A percentile compares a stretch with the other conserved stretches of the same genome.
phyloP scores from a whole-genome alignment of 2,113 vertebrate species.

The Steatornis caripensis region DNA sequence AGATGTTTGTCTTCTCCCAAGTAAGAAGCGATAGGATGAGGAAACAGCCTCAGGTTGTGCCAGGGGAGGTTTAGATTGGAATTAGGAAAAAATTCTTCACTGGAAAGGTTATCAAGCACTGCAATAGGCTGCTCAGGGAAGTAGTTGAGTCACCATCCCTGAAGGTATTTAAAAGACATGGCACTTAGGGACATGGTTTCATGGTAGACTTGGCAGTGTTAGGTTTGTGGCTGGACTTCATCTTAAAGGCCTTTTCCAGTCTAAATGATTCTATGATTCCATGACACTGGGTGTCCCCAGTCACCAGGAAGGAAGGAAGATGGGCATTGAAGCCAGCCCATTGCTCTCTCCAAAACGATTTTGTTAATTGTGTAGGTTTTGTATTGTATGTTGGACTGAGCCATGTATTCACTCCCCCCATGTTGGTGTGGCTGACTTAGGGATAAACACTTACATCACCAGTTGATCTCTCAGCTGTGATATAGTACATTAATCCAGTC shows the following conservation, averaged over 20 bases:
- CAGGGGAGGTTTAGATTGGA: no score
- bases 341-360: neutral
- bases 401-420: rapidly evolving
- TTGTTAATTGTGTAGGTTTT: neutral
- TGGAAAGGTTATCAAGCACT: no score
- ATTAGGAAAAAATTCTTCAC: no score
- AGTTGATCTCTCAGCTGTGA: neutral
- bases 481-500: neutral
- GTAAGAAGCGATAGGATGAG: neutral
- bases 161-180: no score
- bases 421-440: neutral
- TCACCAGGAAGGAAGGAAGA: neutral
- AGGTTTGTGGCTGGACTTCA: no score
- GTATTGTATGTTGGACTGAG: neutral
- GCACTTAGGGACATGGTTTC: rapidly evolving
- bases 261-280: neutral
- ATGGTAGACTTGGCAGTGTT: no score
- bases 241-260: neutral
- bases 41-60: neutral
- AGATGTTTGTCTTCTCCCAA: neutral
- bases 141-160: no score
- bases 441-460: neutral
- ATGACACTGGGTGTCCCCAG: neutral
- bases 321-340: rapidly evolving
- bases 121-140: no score